Evolutionary conservation across 1,140 invertebrate genomes (phyloP).

Genomic region (Drosophila repleta): DNA sequence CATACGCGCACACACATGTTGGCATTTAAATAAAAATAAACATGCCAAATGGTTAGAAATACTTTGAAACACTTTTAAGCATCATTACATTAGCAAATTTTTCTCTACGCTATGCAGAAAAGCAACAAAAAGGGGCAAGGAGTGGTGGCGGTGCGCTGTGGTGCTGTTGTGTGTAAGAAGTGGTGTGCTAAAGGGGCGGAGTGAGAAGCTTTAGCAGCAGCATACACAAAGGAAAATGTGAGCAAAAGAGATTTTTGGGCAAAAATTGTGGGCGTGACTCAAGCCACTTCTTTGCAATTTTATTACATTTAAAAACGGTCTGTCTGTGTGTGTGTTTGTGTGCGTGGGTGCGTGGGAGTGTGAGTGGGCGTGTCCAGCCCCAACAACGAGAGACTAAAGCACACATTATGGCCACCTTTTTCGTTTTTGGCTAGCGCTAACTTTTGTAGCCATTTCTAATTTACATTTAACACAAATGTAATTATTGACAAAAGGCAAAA

Average conservation of each 20-base stretch:
- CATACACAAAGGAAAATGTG: constrained; percentile 33
- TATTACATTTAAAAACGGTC: constrained; percentile 17
- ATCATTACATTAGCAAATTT: constrained; percentile 82
- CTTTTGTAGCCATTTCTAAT: constrained; percentile 70
- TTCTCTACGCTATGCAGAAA: constrained; percentile 27
- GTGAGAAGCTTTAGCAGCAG: background rate
- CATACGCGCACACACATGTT: constrained; percentile 42
- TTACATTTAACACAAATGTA: constrained; percentile 74
- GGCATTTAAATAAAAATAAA: constrained; percentile 80
- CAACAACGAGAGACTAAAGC: constrained; percentile 9
- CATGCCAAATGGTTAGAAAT: constrained; percentile 66
- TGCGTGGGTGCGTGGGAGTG: background rate
- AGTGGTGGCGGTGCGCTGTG: background rate
- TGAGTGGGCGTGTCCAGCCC: constrained; percentile 28
- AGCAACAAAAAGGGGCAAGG: background rate
- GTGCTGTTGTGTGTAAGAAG: background rate
- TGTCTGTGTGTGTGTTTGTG: background rate
- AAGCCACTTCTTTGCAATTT: constrained; percentile 19
- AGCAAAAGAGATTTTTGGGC: constrained; percentile 35
- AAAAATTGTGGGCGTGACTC: constrained; percentile 29
- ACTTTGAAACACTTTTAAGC: constrained; percentile 81
- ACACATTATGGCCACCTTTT: constrained; percentile 45
- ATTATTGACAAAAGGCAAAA: constrained; percentile 62
- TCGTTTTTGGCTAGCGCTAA: constrained; percentile 21
- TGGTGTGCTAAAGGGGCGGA: background rate